Percentiles rank a stretch among this genome's conserved stretches.
phyloP scores from a whole-genome alignment of 2,888 invertebrate species.

The Ypsolopha sequella region DNA sequence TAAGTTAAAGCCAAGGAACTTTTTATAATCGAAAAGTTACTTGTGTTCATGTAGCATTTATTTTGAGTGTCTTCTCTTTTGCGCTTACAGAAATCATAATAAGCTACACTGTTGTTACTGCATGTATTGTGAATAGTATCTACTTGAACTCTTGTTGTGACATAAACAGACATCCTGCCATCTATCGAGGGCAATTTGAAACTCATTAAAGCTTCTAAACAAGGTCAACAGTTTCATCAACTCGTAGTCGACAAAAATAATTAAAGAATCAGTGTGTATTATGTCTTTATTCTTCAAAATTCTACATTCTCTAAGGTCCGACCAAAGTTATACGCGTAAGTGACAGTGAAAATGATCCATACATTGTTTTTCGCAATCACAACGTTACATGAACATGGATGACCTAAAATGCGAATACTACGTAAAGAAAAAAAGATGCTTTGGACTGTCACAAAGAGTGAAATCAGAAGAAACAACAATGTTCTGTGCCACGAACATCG shows the following conservation, averaged over 20 bases:
- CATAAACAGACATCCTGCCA: neutral
- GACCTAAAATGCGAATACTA: constrained; percentile 70
- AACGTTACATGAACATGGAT: constrained; percentile 72
- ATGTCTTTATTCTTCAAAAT: constrained; percentile 43
- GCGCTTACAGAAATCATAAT: too few relatives aligned
- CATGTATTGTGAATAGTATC: too few relatives aligned
- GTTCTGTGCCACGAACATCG: constrained; percentile 42
- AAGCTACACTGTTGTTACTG: too few relatives aligned
- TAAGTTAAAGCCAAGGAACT: too few relatives aligned
- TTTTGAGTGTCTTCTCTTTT: too few relatives aligned
- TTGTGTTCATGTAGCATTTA: too few relatives aligned
- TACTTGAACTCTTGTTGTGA: neutral
- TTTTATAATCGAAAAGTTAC: too few relatives aligned
- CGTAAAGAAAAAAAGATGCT: constrained; percentile 68
- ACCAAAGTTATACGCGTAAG: constrained; percentile 47
- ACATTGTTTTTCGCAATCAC: constrained; percentile 71
- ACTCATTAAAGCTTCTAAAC: constrained; percentile 54
- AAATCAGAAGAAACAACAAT: constrained; percentile 53
- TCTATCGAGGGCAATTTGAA: constrained; percentile 2
- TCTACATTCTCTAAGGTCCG: constrained; percentile 37
- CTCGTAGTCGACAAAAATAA: constrained; percentile 61
- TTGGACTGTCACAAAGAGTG: constrained; percentile 55
- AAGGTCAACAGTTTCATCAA: constrained; percentile 72
- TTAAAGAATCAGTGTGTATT: constrained; percentile 50
- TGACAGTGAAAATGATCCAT: constrained; percentile 66